Conservation (phyloP, 2,113 vertebrate species). For the Felis catus region F.catus_Fca126_mat1.0 CM031425.1:53527501-53528000, state of each 20-base stretch:
- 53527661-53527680: fast-evolving
- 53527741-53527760: background rate
- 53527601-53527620: background rate
- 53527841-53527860: too few relatives aligned
- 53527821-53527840: background rate
- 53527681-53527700: background rate
- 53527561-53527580: background rate
- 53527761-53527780: background rate
- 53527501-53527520: fast-evolving
- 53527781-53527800: background rate
- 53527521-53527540: background rate
- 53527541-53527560: background rate
- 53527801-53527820: background rate
- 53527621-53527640: background rate
- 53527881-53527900: background rate
- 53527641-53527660: background rate
- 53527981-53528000: background rate
- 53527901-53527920: fast-evolving
- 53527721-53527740: background rate
- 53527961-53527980: background rate
- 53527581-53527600: background rate
- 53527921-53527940: background rate
- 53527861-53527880: background rate
- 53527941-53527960: background rate
- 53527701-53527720: background rate